phyloP scores from a whole-genome alignment of 2,113 vertebrate genomes.

The Periophthalmodon schlosseri region DNA sequence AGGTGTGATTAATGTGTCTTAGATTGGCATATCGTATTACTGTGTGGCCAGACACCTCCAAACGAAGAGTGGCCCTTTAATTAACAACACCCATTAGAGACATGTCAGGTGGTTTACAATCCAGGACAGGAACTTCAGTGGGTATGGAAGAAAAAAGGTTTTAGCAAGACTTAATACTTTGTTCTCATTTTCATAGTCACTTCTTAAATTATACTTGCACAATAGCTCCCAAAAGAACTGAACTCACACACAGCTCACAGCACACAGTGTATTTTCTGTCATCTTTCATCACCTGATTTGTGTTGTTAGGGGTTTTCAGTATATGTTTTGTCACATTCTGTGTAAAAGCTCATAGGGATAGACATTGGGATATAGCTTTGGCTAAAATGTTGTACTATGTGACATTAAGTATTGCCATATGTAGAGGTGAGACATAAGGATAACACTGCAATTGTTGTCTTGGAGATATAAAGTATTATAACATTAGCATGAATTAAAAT shows the following conservation, averaged over 20 bases:
- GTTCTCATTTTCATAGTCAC: not conserved
- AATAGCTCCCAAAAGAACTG: no score
- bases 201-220: not conserved
- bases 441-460: not conserved
- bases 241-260: no score
- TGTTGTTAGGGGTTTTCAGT: no score
- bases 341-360: not conserved
- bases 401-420: not conserved
- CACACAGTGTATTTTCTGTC: no score
- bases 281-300: no score
- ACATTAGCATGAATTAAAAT: no score
- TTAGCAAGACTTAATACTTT: no score
- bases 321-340: not conserved
- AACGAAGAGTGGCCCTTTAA: constrained; percentile 83
- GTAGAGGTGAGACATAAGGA: no score
- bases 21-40: constrained; percentile 84
- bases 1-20: constrained; percentile 89
- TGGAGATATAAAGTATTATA: no score
- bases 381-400: no score
- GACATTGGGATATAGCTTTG: no score
- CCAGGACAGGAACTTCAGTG: constrained; percentile 23
- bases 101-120: constrained; percentile 20
- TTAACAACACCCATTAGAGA: constrained; percentile 82
- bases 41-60: constrained; percentile 81
- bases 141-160: not conserved